Evolutionary conservation across 2,797 vertebrate species (phyloP).

Genomic region (Hipposideros larvatus): DNA sequence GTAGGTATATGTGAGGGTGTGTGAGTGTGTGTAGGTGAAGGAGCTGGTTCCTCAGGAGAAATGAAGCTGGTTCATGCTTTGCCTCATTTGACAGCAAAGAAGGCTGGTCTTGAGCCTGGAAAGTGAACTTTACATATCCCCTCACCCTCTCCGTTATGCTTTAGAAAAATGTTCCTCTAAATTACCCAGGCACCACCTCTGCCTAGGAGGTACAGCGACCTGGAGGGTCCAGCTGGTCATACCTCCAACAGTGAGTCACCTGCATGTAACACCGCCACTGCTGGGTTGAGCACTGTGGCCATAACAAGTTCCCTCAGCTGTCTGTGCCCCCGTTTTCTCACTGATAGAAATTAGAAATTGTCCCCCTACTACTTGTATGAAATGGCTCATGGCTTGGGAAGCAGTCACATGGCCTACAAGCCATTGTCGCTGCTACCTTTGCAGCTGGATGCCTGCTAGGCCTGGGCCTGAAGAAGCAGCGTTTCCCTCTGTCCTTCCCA

Average conservation of each 20-base stretch:
- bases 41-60: neutral
- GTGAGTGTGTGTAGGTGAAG: neutral
- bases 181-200: neutral
- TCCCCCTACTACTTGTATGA: neutral
- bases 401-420: accelerated
- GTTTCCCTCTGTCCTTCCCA: neutral
- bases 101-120: neutral
- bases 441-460: neutral
- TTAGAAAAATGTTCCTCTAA: neutral
- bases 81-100: neutral
- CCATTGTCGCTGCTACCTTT: neutral
- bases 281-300: accelerated
- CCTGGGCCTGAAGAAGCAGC: neutral
- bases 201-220: neutral
- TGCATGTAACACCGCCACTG: accelerated
- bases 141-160: neutral
- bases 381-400: neutral
- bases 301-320: accelerated
- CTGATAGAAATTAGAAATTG: neutral
- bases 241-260: neutral
- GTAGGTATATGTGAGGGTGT: neutral
- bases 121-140: constrained; percentile 36
- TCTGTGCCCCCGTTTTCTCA: neutral
- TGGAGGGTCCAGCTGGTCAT: too few species aligned
- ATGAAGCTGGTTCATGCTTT: neutral